A percentile compares a stretch with the other conserved stretches of the same genome.
phyloP scores from a whole-genome alignment of 2,113 vertebrate species.

The Alligator mississippiensis region DNA sequence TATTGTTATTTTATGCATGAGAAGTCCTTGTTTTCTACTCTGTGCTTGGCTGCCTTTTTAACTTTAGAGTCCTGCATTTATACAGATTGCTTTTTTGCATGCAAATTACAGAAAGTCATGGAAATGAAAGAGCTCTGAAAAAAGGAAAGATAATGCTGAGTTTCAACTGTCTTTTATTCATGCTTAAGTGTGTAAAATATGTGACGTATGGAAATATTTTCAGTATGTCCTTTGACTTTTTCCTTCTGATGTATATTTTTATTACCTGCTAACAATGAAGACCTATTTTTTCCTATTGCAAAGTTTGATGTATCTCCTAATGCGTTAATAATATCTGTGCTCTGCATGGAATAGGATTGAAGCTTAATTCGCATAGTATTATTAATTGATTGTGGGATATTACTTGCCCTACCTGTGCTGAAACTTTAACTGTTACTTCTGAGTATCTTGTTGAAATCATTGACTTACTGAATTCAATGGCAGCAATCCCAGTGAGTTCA shows the following conservation, averaged over 20 bases:
- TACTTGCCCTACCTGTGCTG: conserved; percentile 20
- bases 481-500: conserved; percentile 23
- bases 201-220: conserved; percentile 73
- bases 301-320: conserved; percentile 53
- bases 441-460: background rate
- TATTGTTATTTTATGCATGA: conserved; percentile 83
- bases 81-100: conserved; percentile 82
- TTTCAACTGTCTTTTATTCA: conserved; percentile 75
- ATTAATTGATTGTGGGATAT: conserved; percentile 42
- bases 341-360: conserved; percentile 41
- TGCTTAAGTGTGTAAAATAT: conserved; percentile 70
- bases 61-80: conserved; percentile 73
- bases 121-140: conserved; percentile 70
- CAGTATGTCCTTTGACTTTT: conserved; percentile 77
- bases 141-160: conserved; percentile 65
- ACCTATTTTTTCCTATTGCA: conserved; percentile 10
- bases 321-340: conserved; percentile 33
- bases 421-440: background rate
- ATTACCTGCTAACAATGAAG: background rate
- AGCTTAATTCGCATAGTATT: conserved; percentile 29
- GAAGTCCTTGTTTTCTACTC: conserved; percentile 74
- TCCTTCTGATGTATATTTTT: conserved; percentile 71
- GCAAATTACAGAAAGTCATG: conserved; percentile 80
- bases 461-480: conserved; percentile 31
- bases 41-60: conserved; percentile 78